Evolutionary conservation across 2,888 invertebrate species (phyloP), one percentile per base, ranked within the genome.

Genomic region (Encarsia formosa): DNA sequence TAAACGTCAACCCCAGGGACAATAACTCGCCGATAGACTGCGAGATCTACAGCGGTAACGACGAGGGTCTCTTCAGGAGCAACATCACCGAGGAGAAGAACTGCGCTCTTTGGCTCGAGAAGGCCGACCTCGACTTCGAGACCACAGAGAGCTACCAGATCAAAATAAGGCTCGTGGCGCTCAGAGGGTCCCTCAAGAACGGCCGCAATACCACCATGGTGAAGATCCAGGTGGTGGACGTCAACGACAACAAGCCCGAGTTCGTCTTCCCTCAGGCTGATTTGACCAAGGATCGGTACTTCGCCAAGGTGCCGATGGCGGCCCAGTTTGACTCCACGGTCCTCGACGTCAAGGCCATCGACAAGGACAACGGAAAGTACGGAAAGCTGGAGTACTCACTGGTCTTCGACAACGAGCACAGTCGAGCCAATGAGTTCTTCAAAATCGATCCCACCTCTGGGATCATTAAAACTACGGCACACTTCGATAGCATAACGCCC

Each of bases 231-330:
- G 86, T 96, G 0, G 77, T 82, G 0, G 95, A 96, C 70, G 84
- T 90, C 1, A 96, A 96, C 69, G 95, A 96, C 69, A 94, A 95
- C 70, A 79, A 81, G 1, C 95, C 96, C 0, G 79, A 82, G 61
- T 96, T 95, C 69, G 74, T 86, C 0, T 88, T 86, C 64, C 85
- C 87, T 1, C 80, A 82, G 13, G 76, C 78, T 1, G 79, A 78
- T 0, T 66, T 77, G 15, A 82, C 82, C 11, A 81, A 80, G 45
- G 82, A 81, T 48, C 86, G 87, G 44, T 93, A 89, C 71, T 91
- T 87, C 65, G 88, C 88, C 0, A 87, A 91, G 0, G 82, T 93
- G 2, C 81, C 87, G 0, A 80, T 82, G 42, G 84, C 86, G 61
- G 83, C 87, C 58, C 81, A 86, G 48, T 78, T 92, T 53, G 85